phyloP scores from a whole-genome alignment of 2,113 vertebrate genomes.

The Urocynchramus pylzowi region DNA sequence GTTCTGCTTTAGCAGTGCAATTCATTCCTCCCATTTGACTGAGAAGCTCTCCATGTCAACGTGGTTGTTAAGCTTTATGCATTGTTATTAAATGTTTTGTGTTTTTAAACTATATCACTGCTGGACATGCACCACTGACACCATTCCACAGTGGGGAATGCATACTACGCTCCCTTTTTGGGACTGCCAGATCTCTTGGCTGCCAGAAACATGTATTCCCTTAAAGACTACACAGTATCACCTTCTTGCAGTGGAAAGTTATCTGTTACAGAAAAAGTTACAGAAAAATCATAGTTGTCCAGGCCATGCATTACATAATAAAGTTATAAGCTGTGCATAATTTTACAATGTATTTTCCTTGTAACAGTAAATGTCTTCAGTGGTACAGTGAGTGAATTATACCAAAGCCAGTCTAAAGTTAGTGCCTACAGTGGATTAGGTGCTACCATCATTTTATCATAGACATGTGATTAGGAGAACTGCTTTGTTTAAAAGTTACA shows the following conservation, averaged over 20 bases:
- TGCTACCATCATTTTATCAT: background rate
- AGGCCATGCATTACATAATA: background rate
- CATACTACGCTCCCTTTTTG: background rate
- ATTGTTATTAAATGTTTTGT: background rate
- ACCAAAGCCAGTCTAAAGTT: background rate
- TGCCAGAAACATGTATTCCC: background rate
- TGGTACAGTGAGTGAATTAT: background rate
- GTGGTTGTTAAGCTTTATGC: background rate
- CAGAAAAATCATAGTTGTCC: background rate
- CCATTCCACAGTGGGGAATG: background rate
- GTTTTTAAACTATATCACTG: background rate
- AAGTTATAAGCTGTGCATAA: background rate
- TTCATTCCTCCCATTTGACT: background rate
- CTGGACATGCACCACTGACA: background rate
- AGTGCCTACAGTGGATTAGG: background rate
- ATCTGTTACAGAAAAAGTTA: background rate
- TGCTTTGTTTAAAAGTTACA: slow-evolving; percentile 16
- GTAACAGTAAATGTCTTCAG: background rate
- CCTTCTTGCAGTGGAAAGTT: background rate
- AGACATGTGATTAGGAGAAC: background rate
- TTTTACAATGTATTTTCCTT: background rate
- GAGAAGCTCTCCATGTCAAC: background rate
- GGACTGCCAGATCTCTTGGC: background rate
- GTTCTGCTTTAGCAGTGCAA: background rate
- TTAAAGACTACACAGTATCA: background rate